Evolutionary conservation across 1,140 invertebrate genomes (phyloP).

Genomic region (Charaxes varanes): DNA sequence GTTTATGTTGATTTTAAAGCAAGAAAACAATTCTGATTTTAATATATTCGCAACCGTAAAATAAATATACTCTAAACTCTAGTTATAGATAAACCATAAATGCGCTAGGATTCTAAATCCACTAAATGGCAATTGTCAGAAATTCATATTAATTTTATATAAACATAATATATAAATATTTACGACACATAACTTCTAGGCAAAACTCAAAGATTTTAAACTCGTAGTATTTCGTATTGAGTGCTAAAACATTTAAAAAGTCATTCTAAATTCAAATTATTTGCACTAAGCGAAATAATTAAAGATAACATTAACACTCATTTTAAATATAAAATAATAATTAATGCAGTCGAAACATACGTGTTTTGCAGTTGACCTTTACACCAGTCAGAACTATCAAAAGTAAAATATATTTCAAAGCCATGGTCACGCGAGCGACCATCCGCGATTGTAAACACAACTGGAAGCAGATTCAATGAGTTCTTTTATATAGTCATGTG

Average conservation of each 20-base stretch:
- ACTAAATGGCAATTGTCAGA: too few relatives aligned
- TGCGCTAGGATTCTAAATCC: too few relatives aligned
- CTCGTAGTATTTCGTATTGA: too few relatives aligned
- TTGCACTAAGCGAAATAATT: slow-evolving; percentile 1
- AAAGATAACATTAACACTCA: neutral
- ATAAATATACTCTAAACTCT: neutral
- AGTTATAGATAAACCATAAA: too few relatives aligned
- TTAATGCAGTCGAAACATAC: slow-evolving; percentile 34
- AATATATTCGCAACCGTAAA: too few relatives aligned
- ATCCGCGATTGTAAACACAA: slow-evolving; percentile 43
- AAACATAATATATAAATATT: too few relatives aligned
- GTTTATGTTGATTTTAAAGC: too few relatives aligned
- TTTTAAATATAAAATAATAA: slow-evolving; percentile 6
- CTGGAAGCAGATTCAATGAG: slow-evolving; percentile 29
- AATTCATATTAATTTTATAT: too few relatives aligned
- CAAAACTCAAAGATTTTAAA: too few relatives aligned
- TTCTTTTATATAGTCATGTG: slow-evolving; percentile 50
- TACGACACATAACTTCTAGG: too few relatives aligned
- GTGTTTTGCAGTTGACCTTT: slow-evolving; percentile 50
- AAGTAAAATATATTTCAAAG: slow-evolving; percentile 47
- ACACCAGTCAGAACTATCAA: slow-evolving; percentile 39
- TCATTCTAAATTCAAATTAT: slow-evolving; percentile 10
- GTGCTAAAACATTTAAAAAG: neutral
- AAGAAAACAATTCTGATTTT: too few relatives aligned
- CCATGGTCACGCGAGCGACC: slow-evolving; percentile 53